A percentile compares a stretch with the other conserved stretches of the same genome.
Conservation (phyloP, 2,113 vertebrate species). For the Corythornis madagascariensis region DNA sequence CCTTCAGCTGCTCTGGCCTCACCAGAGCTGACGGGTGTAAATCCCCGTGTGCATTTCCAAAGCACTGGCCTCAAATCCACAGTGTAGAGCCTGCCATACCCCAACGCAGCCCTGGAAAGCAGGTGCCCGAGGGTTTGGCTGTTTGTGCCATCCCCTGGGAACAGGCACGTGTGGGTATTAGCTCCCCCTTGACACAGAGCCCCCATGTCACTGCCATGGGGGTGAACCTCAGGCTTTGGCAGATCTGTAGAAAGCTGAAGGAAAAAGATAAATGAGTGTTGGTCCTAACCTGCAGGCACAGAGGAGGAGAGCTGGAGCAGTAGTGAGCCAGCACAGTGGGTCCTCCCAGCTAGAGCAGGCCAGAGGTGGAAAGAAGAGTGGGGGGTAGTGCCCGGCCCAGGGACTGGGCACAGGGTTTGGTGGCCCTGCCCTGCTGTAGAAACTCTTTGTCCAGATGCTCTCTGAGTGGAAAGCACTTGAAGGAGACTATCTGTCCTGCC, state of each 20-base stretch:
- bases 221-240: background rate
- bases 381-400: background rate
- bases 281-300: too few species aligned
- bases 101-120: background rate
- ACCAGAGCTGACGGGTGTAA: background rate
- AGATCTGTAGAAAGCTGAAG: background rate
- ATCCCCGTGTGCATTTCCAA: background rate
- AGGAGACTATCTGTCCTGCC: conserved; percentile 49
- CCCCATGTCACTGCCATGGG: background rate
- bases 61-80: conserved; percentile 5
- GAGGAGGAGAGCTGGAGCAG: background rate
- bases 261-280: background rate
- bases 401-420: background rate
- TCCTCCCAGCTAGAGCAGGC: background rate
- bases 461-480: conserved; percentile 51
- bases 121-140: background rate
- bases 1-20: background rate
- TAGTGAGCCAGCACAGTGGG: background rate
- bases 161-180: background rate
- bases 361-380: background rate
- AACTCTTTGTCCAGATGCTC: conserved; percentile 28
- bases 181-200: background rate
- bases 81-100: background rate
- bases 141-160: background rate
- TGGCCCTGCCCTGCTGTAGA: conserved; percentile 27